Base-by-base conservation (phyloP, 2,888 invertebrate species). In the Nomada ferruginata region DNA sequence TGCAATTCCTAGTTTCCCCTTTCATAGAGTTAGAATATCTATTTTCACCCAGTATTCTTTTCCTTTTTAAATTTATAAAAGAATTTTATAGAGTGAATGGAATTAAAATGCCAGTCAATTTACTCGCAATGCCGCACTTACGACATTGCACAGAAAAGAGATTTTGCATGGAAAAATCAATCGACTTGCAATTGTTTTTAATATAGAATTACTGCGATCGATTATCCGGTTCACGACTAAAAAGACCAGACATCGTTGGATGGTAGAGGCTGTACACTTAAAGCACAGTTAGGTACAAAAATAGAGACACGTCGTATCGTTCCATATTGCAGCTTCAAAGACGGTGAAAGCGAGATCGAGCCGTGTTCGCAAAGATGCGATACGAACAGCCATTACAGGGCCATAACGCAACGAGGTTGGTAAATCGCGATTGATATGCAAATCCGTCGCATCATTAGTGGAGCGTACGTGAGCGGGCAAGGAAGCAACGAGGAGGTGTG, bases 341-440 rank as follows among this genome's bases (percentile, higher is more conserved):
- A 61, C 68, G 69, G 82, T 66, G 71, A 82, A 76, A 82, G 82
- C 68, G 47, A 50, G 69, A 81, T 81, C 76, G 59, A 47, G 66
- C 18, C 50, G 71, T 44, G 23, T 42, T 50, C 64, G 60, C 68
- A 80, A 73, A 53, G 36, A 61, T 57, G 63, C 75, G 59, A 83
- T 80, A 76, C 65, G 69, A 60, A 64, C 64, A 76, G 55, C 82
- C 82, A 69, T 76, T 85, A 80, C 60, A 36, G n/a, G 60, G 53
- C 72, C 64, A 69, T 79, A 77, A 79, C 70, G 85, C 82, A 52
- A 63, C 71, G 70, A 76, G 83, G 86, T 68, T 79, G 85, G 87
- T 83, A 84, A 86, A 85, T 89, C 80, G 85, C 88, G 89, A 92
- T 92, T 92, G 92, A 92, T 91, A 92, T 92, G 92, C 91, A 92